Percentiles rank a stretch among this genome's conserved stretches.
Conservation (phyloP, 1,140 invertebrate species). For the Aphis gossypii region DNA sequence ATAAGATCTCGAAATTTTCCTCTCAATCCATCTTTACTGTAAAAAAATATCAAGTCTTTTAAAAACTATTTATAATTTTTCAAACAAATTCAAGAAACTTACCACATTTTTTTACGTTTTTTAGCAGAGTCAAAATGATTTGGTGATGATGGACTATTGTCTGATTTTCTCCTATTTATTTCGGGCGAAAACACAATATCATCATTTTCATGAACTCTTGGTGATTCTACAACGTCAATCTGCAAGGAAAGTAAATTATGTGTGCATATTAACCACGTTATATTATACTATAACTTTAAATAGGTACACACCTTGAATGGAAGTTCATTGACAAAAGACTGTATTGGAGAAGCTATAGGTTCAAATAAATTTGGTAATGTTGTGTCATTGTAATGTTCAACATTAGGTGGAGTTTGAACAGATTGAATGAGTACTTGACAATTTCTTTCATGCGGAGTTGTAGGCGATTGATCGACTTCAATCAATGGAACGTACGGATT, state of each 20-base stretch:
- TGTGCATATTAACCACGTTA: neutral
- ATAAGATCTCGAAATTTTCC: conserved; percentile 46
- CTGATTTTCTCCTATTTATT: neutral
- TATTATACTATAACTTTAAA: neutral
- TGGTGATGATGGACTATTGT: conserved; percentile 13
- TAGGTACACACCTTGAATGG: conserved; percentile 24
- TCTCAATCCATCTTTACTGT: conserved; percentile 31
- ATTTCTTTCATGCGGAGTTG: neutral
- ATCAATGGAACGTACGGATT: conserved; percentile 6
- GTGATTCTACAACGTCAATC: conserved; percentile 43
- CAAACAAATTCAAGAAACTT: neutral
- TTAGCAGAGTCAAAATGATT: conserved; percentile 37
- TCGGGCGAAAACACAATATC: neutral
- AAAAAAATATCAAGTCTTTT: neutral
- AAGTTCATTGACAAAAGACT: neutral
- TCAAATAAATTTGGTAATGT: neutral
- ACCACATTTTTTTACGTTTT: conserved; percentile 49
- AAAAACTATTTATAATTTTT: neutral
- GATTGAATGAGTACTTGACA: neutral
- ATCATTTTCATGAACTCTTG: neutral
- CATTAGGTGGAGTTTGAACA: neutral
- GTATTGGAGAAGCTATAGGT: conserved; percentile 12
- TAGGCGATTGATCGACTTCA: conserved; percentile 38
- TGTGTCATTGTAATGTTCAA: neutral
- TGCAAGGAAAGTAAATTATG: neutral